phyloP scores from a whole-genome alignment of 2,888 invertebrate species.

The Cynaeus angustus region DNA sequence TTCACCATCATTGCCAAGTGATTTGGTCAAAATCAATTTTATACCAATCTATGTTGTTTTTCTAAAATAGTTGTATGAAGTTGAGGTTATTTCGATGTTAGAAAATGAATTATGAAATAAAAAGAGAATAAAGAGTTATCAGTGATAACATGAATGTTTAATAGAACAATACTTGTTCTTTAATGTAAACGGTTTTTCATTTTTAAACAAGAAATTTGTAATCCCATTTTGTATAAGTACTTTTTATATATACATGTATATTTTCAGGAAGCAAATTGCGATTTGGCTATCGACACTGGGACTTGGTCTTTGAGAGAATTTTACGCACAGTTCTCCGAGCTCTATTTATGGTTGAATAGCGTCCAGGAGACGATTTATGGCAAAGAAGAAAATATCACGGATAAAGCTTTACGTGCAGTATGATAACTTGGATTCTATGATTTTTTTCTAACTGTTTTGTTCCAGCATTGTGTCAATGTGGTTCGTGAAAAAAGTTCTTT shows the following conservation, averaged over 20 bases:
- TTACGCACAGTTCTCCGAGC: conserved; percentile 84
- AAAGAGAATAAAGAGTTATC: no score
- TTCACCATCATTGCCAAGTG: no score
- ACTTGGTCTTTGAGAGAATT: conserved; percentile 86
- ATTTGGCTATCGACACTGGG: conserved; percentile 79
- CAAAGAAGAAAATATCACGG: conserved; percentile 81
- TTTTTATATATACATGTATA: neutral
- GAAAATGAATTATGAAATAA: no score
- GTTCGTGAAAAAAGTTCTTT: conserved; percentile 82
- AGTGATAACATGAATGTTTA: no score
- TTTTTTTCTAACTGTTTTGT: conserved; percentile 56
- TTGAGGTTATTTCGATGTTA: no score
- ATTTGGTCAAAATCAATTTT: no score
- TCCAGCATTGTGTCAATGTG: conserved; percentile 85
- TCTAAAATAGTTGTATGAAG: no score
- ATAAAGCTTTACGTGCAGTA: conserved; percentile 81
- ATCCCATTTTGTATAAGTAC: conserved; percentile 1
- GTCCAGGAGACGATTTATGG: conserved; percentile 86
- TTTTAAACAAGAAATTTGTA: no score
- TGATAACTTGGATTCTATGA: conserved; percentile 60
- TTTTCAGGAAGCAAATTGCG: conserved; percentile 83
- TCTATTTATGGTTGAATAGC: conserved; percentile 86
- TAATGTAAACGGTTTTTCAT: no score
- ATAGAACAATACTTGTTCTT: no score
- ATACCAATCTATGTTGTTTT: no score